Percentiles rank a stretch among this genome's conserved stretches.
Evolutionary conservation across 2,888 invertebrate genomes (phyloP).

Genomic region (Chrysopilus asiliformis): DNA sequence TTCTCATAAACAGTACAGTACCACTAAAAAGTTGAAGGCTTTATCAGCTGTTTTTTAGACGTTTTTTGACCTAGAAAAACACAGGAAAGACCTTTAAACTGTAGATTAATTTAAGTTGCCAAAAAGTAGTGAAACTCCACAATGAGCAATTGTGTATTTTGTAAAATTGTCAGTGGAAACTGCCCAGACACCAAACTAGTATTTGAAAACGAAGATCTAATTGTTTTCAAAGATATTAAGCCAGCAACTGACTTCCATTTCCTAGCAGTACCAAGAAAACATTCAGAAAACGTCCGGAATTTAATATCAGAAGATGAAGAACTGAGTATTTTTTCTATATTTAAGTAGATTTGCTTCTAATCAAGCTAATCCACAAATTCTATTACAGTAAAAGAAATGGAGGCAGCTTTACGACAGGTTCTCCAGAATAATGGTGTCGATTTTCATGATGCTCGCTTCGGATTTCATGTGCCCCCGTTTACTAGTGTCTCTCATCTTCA

Average conservation of each 20-base stretch:
- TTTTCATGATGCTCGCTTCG: constrained; percentile 42
- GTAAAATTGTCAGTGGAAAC: constrained; percentile 52
- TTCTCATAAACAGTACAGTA: no score
- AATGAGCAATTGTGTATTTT: constrained; percentile 50
- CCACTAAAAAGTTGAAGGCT: no score
- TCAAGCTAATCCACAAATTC: constrained; percentile 7
- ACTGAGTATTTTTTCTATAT: constrained; percentile 45
- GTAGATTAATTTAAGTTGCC: no score
- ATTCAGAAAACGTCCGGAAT: constrained; percentile 60
- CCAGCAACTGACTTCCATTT: constrained; percentile 71
- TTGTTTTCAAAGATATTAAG: constrained; percentile 69
- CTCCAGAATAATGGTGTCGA: constrained; percentile 39
- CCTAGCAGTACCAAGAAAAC: constrained; percentile 61
- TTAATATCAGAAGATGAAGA: constrained; percentile 50
- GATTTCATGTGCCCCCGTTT: constrained; percentile 90
- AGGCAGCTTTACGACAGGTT: constrained; percentile 38
- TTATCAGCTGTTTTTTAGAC: no score
- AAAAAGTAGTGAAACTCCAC: no score
- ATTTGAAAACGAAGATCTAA: constrained; percentile 58
- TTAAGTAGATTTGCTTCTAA: constrained; percentile 1
- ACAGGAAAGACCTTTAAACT: no score
- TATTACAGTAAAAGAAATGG: constrained; percentile 51
- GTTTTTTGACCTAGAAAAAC: no score
- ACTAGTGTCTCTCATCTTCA: constrained; percentile 70
- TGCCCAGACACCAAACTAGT: constrained; percentile 45